A percentile compares a stretch with the other conserved stretches of the same genome.
phyloP scores from a whole-genome alignment of 1,140 invertebrate genomes.

The Lanistes nyassanus region DNA sequence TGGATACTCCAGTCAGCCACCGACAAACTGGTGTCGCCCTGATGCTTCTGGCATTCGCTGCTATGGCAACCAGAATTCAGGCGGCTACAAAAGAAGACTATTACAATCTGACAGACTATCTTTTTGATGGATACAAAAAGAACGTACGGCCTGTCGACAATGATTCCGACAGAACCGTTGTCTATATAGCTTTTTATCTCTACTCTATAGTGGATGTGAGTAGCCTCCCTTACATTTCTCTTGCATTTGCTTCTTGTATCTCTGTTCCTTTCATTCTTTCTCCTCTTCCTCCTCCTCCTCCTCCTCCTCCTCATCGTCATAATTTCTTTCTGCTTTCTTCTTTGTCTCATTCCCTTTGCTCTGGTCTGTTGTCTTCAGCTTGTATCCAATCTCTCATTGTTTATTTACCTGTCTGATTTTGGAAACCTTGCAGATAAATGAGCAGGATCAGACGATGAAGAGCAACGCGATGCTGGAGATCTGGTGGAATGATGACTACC shows the following conservation, averaged over 20 bases:
- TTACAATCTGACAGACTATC: background rate
- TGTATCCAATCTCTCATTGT: no score
- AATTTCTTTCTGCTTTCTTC: no score
- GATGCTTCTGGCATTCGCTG: no score
- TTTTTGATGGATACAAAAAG: conserved; percentile 8
- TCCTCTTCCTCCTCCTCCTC: no score
- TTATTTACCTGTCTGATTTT: no score
- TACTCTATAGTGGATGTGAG: conserved; percentile 4
- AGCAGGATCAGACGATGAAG: conserved; percentile 12
- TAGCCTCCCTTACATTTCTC: background rate
- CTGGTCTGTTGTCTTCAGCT: background rate
- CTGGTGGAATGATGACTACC: conserved; percentile 8
- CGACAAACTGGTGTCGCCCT: no score
- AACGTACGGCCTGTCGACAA: conserved; percentile 18
- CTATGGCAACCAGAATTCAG: no score
- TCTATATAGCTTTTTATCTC: conserved; percentile 4
- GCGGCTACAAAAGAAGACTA: conserved; percentile 17
- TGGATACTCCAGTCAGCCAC: no score
- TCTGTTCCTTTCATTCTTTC: background rate
- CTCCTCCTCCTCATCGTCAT: background rate
- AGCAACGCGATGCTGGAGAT: background rate
- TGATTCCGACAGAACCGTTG: background rate
- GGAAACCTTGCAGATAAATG: background rate
- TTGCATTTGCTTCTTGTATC: background rate
- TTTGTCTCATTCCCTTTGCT: no score